phyloP scores from a whole-genome alignment of 1,140 invertebrate species.

The Zaprionus ghesquierei region DNA sequence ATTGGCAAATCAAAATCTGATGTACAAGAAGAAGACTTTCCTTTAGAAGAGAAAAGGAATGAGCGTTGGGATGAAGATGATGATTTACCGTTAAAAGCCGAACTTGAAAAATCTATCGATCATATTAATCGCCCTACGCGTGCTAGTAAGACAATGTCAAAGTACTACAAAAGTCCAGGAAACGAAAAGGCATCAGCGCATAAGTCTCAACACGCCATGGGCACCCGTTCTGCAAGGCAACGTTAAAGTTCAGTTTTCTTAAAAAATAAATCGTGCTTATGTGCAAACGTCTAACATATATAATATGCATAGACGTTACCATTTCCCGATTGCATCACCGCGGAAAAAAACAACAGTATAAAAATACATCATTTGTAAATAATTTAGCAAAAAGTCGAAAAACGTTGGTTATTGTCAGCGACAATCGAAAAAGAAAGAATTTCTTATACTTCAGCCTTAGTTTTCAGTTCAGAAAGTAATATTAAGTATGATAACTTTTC shows the following conservation, averaged over 20 bases:
- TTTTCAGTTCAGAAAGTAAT: not conserved
- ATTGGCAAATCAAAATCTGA: conserved; percentile 54
- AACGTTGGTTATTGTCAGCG: not conserved
- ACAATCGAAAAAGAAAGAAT: not conserved
- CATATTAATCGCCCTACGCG: conserved; percentile 55
- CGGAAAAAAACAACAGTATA: conserved; percentile 16
- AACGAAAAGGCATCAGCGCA: conserved; percentile 28
- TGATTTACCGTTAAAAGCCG: conserved; percentile 62
- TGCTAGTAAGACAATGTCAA: conserved; percentile 74
- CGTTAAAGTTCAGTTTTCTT: conserved; percentile 28
- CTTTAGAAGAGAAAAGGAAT: conserved; percentile 47
- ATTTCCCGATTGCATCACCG: not conserved
- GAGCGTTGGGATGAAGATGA: conserved; percentile 68
- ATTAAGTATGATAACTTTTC: not conserved
- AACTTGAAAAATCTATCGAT: conserved; percentile 44
- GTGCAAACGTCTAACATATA: conserved; percentile 4
- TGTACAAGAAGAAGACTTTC: conserved; percentile 41
- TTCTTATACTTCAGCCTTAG: not conserved
- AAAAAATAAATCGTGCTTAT: not conserved
- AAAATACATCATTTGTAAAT: conserved; percentile 30
- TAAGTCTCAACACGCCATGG: conserved; percentile 67
- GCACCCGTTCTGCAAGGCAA: conserved; percentile 63
- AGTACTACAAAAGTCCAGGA: conserved; percentile 74
- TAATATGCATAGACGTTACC: conserved; percentile 44
- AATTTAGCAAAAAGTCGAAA: conserved; percentile 45